These are phyloP conservation scores for Stegodyphus mimosarum DNA, from an alignment of 1,140 invertebrate genomes.

Conservation along the genomic window DNA sequence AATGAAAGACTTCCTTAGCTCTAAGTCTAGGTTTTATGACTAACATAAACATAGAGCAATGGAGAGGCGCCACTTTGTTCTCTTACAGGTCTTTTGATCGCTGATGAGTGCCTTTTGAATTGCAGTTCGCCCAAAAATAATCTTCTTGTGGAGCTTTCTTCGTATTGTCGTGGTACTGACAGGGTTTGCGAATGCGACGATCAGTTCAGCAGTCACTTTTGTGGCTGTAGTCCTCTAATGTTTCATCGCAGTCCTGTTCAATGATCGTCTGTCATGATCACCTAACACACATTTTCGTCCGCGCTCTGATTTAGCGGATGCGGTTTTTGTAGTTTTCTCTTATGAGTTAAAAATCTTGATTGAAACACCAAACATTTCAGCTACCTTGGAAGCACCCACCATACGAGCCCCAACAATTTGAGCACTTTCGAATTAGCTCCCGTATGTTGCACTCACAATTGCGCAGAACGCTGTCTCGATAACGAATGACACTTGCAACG, in stretches of 20 bases:
- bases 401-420: too few relatives aligned
- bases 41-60: not conserved
- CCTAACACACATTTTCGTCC: not conserved
- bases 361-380: too few relatives aligned
- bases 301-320: too few relatives aligned
- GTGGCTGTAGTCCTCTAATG: not conserved
- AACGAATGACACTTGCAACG: too few relatives aligned
- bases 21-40: not conserved
- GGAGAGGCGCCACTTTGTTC: not conserved
- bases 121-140: not conserved
- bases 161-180: not conserved
- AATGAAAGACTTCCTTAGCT: not conserved
- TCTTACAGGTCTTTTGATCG: not conserved
- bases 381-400: too few relatives aligned
- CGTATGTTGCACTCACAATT: too few relatives aligned
- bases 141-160: not conserved
- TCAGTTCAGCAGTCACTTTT: not conserved
- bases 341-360: too few relatives aligned
- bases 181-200: not conserved
- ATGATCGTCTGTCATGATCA: not conserved
- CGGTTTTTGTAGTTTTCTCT: too few relatives aligned
- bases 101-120: not conserved
- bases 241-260: not conserved
- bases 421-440: too few relatives aligned
- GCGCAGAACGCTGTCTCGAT: too few relatives aligned